These are phyloP conservation scores for Drosophila aff. DNA, from an alignment of 1,140 invertebrate species.

Conservation along the genomic window DNA sequence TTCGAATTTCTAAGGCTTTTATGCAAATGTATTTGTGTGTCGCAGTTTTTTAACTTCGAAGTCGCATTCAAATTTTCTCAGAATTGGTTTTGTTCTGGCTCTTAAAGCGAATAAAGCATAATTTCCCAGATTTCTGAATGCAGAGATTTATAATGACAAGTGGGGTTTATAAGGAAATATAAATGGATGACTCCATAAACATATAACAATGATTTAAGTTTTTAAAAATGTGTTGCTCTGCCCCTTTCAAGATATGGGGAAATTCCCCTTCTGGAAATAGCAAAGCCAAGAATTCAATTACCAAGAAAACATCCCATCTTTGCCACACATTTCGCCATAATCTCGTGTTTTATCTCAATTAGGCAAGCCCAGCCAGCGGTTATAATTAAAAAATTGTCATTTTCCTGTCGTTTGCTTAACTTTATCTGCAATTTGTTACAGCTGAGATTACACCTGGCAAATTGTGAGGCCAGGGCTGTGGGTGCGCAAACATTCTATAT, in stretches of 20 bases:
- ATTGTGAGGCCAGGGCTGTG: constrained; percentile 26
- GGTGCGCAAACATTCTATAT: background rate
- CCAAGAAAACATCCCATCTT: constrained; percentile 13
- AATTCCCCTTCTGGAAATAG: constrained; percentile 1
- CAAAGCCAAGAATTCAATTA: constrained; percentile 11
- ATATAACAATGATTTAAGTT: background rate
- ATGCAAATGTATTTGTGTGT: constrained; percentile 58
- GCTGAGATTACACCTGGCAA: constrained; percentile 74
- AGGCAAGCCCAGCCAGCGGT: constrained; percentile 28
- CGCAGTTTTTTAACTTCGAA: constrained; percentile 41
- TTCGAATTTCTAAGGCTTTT: constrained; percentile 47
- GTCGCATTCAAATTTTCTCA: constrained; percentile 64
- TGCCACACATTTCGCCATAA: constrained; percentile 18
- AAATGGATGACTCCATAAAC: background rate
- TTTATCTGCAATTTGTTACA: constrained; percentile 74
- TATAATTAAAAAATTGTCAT: constrained; percentile 81
- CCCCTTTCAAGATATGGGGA: background rate
- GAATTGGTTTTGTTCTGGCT: constrained; percentile 60
- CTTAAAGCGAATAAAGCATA: constrained; percentile 15
- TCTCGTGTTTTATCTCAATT: constrained; percentile 43
- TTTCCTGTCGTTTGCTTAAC: constrained; percentile 76
- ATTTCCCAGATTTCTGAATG: constrained; percentile 10
- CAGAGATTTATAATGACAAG: constrained; percentile 20
- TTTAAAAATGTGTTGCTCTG: background rate
- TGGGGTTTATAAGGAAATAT: too few species aligned